Conservation (phyloP, 2,113 vertebrate genomes). For the Tetrax tetrax region DNA sequence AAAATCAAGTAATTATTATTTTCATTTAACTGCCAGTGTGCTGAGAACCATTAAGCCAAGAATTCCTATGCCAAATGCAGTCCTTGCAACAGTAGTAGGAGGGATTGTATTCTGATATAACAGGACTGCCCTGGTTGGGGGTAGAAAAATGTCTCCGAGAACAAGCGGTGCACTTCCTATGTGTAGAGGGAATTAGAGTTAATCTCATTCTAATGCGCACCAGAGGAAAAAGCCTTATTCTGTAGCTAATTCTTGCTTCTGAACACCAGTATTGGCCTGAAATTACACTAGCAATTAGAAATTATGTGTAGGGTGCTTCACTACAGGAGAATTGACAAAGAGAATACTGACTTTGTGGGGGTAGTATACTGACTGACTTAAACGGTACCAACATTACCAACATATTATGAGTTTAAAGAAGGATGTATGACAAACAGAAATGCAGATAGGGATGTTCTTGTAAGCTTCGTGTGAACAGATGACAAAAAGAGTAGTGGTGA, state of each 20-base stretch:
- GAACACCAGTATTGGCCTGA: not conserved
- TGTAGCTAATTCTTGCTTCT: not conserved
- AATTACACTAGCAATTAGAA: not conserved
- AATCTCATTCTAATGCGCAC: not conserved
- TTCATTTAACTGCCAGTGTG: not conserved
- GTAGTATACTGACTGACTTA: not conserved
- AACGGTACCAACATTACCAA: not conserved
- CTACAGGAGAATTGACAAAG: not conserved
- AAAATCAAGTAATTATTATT: not conserved
- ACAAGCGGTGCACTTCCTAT: not conserved
- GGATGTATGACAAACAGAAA: not conserved
- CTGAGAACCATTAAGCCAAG: not conserved
- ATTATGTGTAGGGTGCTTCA: not conserved
- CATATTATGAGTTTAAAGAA: not conserved
- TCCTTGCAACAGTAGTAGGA: not conserved
- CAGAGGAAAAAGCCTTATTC: not conserved
- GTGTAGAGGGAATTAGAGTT: not conserved
- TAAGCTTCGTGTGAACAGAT: not conserved
- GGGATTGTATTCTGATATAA: not conserved
- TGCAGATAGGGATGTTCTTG: not conserved
- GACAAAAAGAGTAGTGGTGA: not conserved
- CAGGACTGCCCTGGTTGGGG: not conserved
- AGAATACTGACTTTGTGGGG: not conserved
- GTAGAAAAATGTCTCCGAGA: not conserved
- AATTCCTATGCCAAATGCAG: not conserved